Evolutionary conservation across 2,113 vertebrate genomes (phyloP), one percentile per base, ranked within the genome.

Genomic region (Vicugna pacos): DNA sequence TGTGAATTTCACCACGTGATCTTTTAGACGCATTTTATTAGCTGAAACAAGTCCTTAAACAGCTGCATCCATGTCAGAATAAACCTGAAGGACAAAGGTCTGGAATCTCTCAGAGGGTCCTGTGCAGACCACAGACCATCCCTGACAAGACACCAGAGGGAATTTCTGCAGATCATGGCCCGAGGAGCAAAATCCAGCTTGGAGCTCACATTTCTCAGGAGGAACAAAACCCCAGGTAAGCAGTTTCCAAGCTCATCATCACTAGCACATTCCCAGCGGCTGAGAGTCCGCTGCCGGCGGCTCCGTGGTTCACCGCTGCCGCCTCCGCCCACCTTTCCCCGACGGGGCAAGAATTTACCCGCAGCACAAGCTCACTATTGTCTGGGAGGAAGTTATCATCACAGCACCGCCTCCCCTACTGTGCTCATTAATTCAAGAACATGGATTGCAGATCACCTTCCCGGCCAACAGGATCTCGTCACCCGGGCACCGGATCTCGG

Each of bases 351-450:
- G 72, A 94, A 62, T 54, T 85, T 58, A 95, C 3, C 19, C 73
- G 46, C 38, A 89, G 50, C 46, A 54, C 82, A 75, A 82, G 85
- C 46, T 82, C 88, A 69, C 30, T 62, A 48, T 22, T 93, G 69
- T 93, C 64, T 54, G 46, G 93, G 73, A 13, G 58, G 64, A 26
- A 80, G 46, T 72, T 92, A 56, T 75, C 60, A 58, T 70, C 62
- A 88, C 46, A n/a, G 30, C 14, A 72, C 64, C 65, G 30, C 62
- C 81, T 88, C 87, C 93, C 46, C 83, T 22, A 32, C 4, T 52
- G n/a, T 42, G 38, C 50, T 70, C 50, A 58, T 94, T 89, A 56
- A 50, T 85, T 92, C 64, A 62, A 87, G 75, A 92, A 48, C 17
- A 50, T 58, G 2, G 10, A 42, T 70, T 67, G 89, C n/a, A 88